Conservation (phyloP, 1,140 invertebrate species). For the Rhynchophorus ferrugineus region DNA sequence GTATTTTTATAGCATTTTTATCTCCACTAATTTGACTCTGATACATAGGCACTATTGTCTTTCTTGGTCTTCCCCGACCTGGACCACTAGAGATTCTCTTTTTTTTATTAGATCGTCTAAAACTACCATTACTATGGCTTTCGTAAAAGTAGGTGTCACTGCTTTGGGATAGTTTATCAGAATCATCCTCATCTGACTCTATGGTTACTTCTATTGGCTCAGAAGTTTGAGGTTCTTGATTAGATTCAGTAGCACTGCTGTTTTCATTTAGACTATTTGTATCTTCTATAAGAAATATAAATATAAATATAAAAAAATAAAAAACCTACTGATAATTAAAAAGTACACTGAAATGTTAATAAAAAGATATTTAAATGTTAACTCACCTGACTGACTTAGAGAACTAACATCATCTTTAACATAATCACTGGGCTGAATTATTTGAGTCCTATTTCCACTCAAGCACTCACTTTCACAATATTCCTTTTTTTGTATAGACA, state of each 20-base stretch:
- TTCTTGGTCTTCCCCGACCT: slow-evolving; percentile 35
- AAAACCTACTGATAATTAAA: background rate
- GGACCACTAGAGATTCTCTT: slow-evolving; percentile 25
- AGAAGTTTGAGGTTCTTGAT: slow-evolving; percentile 18
- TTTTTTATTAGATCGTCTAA: slow-evolving; percentile 24
- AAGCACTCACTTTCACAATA: slow-evolving; percentile 18
- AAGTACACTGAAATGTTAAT: background rate
- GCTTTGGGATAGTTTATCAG: slow-evolving; percentile 6
- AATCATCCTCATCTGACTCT: slow-evolving; percentile 19
- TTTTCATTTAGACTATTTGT: slow-evolving; percentile 19
- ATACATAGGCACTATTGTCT: slow-evolving; percentile 41
- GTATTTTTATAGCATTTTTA: slow-evolving; percentile 55
- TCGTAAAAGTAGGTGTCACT: slow-evolving; percentile 15
- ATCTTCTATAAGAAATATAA: slow-evolving; percentile 10
- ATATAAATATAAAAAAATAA: background rate
- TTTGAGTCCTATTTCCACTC: slow-evolving; percentile 7
- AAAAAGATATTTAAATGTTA: background rate
- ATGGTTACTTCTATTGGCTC: slow-evolving; percentile 19
- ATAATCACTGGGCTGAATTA: slow-evolving; percentile 5
- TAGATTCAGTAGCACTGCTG: slow-evolving; percentile 20
- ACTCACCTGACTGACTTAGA: slow-evolving; percentile 16
- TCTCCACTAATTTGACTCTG: slow-evolving; percentile 53
- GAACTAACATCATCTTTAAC: slow-evolving; percentile 12
- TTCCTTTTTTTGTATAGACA: slow-evolving; percentile 6
- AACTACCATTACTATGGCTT: slow-evolving; percentile 24